A percentile compares a stretch with the other conserved stretches of the same genome.
These are phyloP conservation scores for Palythoa caribaeorum DNA, from an alignment of 92 coral and sea anemone genomes.

Conservation along the genomic window DNA sequence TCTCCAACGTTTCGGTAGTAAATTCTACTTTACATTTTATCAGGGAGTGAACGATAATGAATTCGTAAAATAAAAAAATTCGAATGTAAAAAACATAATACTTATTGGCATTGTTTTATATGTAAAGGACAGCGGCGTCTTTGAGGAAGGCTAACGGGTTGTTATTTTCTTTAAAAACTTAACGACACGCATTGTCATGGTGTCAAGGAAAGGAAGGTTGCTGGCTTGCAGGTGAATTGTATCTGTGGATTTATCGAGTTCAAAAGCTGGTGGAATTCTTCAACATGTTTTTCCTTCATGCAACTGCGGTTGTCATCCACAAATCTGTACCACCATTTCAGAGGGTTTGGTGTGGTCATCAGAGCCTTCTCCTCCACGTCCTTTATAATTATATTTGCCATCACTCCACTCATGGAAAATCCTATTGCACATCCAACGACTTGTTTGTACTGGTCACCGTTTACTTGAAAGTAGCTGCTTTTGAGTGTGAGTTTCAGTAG, in stretches of 20 bases:
- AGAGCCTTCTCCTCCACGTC: slow-evolving; percentile 3
- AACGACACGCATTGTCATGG: not conserved
- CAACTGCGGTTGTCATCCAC: not conserved
- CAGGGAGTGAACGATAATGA: too few relatives aligned
- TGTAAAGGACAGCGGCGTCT: too few relatives aligned
- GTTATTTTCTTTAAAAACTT: not conserved
- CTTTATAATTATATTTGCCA: slow-evolving; percentile 2
- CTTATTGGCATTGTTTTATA: too few relatives aligned
- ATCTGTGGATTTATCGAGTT: slow-evolving; percentile 1
- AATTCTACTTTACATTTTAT: too few relatives aligned
- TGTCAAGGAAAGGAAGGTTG: slow-evolving; percentile 12
- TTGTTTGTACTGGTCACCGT: slow-evolving; percentile 4
- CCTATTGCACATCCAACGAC: slow-evolving; percentile 7
- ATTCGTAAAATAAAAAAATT: too few relatives aligned
- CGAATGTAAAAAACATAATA: too few relatives aligned
- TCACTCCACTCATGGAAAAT: not conserved
- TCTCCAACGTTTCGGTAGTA: too few relatives aligned
- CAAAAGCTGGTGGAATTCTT: slow-evolving; percentile 5
- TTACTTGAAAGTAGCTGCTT: slow-evolving; percentile 22
- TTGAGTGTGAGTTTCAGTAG: slow-evolving; percentile 34
- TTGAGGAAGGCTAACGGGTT: too few relatives aligned
- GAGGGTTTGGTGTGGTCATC: slow-evolving; percentile 17
- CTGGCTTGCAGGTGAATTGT: not conserved
- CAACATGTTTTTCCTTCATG: not conserved
- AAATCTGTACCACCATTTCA: slow-evolving; percentile 1